These are phyloP conservation scores for Gorsachius magnificus DNA, from an alignment of 2,797 vertebrate species.

Conservation along the genomic window DNA sequence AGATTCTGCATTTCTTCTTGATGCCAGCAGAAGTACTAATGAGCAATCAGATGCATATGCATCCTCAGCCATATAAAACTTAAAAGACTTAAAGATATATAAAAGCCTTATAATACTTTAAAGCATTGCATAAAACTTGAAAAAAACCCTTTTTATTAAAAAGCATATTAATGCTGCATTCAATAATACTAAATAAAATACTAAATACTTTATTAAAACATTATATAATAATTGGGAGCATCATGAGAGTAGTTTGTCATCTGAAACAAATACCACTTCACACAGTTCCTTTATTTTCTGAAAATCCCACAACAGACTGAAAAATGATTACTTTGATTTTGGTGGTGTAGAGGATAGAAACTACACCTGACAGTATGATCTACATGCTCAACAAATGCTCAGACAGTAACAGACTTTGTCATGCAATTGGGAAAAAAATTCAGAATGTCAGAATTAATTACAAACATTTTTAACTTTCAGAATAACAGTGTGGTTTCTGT, in stretches of 20 bases:
- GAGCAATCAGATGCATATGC: neutral
- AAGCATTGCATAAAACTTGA: neutral
- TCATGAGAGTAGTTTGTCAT: neutral
- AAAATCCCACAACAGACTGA: neutral
- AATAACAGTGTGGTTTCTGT: neutral
- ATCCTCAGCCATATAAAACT: neutral
- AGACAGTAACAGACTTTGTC: neutral
- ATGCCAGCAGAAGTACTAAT: neutral
- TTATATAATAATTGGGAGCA: neutral
- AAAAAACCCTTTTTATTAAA: neutral
- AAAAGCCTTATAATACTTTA: neutral
- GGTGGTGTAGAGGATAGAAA: neutral
- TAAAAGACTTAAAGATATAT: neutral
- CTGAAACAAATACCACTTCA: neutral
- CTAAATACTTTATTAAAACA: neutral
- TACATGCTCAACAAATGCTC: neutral
- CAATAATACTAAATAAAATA: neutral
- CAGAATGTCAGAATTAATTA: neutral
- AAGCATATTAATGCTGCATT: neutral
- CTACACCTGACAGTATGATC: neutral
- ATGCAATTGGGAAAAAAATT: neutral
- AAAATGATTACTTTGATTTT: neutral
- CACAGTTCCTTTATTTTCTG: neutral
- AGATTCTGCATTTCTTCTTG: neutral
- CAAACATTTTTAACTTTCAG: neutral